Conservation (phyloP, 2,113 vertebrate species). For the Dromas ardeola region DNA sequence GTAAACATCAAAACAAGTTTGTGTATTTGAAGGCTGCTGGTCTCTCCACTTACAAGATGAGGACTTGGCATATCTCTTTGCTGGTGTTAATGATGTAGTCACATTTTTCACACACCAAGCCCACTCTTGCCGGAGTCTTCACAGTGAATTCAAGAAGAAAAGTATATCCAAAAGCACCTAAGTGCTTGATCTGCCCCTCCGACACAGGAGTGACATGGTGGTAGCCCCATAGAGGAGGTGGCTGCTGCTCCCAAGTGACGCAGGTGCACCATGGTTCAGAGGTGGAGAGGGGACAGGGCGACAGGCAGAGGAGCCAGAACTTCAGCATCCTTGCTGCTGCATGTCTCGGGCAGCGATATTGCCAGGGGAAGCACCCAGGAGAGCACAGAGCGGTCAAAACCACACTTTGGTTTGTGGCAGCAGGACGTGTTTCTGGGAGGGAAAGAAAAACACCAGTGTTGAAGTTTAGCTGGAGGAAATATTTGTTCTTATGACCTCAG, state of each 20-base stretch:
- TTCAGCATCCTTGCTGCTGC: neutral
- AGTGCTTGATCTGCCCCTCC: rapidly evolving
- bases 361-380: neutral
- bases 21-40: neutral
- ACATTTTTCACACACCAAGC: neutral
- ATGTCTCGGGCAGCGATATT: neutral
- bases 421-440: neutral
- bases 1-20: neutral
- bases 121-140: neutral
- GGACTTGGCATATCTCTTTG: neutral
- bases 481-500: neutral
- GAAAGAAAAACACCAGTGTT: neutral
- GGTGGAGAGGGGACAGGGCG: rapidly evolving
- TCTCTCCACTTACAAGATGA: neutral
- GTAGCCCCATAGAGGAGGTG: too few relatives aligned
- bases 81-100: rapidly evolving
- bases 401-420: neutral
- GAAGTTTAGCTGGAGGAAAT: neutral
- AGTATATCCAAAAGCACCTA: rapidly evolving
- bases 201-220: rapidly evolving
- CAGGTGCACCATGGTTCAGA: neutral
- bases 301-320: neutral
- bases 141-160: neutral
- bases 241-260: neutral
- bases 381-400: neutral